Percentiles rank a stretch among this genome's conserved stretches.
Evolutionary conservation across 1,140 invertebrate genomes (phyloP).

Genomic region (Saccostrea echinata): DNA sequence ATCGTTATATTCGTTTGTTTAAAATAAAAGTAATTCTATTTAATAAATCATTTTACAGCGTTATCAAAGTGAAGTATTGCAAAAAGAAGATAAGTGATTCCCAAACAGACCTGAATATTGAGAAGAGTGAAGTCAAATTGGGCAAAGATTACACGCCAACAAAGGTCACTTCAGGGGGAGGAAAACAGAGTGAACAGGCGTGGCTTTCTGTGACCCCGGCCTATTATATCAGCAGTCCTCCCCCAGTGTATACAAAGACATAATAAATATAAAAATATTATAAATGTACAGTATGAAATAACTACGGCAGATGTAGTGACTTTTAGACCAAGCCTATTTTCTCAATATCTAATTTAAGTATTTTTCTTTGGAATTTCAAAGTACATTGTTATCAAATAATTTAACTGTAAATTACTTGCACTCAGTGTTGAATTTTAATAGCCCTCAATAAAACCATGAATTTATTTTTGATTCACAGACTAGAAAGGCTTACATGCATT

Average conservation of each 20-base stretch:
- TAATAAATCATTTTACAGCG: background rate
- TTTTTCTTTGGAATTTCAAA: too few species aligned
- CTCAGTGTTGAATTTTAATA: too few species aligned
- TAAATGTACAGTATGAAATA: background rate
- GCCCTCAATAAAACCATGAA: too few species aligned
- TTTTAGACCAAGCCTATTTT: too few species aligned
- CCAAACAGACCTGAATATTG: background rate
- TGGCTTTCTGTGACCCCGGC: background rate
- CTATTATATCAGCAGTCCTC: background rate
- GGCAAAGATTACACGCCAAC: background rate
- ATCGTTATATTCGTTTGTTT: too few species aligned
- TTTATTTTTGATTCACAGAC: too few species aligned
- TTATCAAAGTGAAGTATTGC: background rate
- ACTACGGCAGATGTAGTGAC: background rate
- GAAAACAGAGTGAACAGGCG: background rate
- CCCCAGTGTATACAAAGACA: background rate
- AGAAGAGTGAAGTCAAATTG: background rate
- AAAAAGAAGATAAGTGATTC: constrained; percentile 15
- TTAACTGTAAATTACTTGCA: too few species aligned
- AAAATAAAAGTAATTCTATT: background rate
- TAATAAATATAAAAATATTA: background rate
- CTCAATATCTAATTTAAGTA: too few species aligned
- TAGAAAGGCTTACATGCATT: too few species aligned
- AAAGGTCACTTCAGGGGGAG: background rate
- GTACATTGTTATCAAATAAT: too few species aligned